These are phyloP conservation scores for Oreochromis aureus DNA, from an alignment of 2,113 vertebrate genomes.

Conservation along the genomic window DNA sequence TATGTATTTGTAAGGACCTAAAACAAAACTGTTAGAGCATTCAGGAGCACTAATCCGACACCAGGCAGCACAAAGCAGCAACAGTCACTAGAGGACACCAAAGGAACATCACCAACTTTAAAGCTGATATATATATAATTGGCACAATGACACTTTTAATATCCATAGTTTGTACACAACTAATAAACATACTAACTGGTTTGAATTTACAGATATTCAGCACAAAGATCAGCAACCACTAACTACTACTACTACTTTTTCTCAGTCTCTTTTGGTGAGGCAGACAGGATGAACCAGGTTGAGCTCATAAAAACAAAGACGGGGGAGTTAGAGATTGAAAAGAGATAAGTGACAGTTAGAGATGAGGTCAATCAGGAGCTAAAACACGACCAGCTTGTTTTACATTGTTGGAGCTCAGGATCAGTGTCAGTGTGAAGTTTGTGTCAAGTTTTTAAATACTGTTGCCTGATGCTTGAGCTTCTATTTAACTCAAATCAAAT, in stretches of 20 bases:
- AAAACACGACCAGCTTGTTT: background rate
- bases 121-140: background rate
- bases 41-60: background rate
- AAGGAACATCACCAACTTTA: background rate
- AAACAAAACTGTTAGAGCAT: rapidly evolving
- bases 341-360: background rate
- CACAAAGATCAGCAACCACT: background rate
- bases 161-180: rapidly evolving
- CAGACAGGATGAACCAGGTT: background rate
- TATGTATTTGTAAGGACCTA: background rate
- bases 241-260: background rate
- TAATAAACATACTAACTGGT: background rate
- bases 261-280: background rate
- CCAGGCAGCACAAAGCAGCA: background rate
- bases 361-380: background rate
- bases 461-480: background rate
- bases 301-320: background rate
- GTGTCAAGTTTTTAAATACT: background rate
- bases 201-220: background rate
- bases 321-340: background rate
- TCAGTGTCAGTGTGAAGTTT: background rate
- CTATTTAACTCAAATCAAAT: background rate
- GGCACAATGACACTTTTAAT: background rate
- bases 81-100: background rate
- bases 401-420: background rate